These are phyloP conservation scores for Forpus xanthops DNA, from an alignment of 2,797 vertebrate species.

Conservation along the genomic window DNA sequence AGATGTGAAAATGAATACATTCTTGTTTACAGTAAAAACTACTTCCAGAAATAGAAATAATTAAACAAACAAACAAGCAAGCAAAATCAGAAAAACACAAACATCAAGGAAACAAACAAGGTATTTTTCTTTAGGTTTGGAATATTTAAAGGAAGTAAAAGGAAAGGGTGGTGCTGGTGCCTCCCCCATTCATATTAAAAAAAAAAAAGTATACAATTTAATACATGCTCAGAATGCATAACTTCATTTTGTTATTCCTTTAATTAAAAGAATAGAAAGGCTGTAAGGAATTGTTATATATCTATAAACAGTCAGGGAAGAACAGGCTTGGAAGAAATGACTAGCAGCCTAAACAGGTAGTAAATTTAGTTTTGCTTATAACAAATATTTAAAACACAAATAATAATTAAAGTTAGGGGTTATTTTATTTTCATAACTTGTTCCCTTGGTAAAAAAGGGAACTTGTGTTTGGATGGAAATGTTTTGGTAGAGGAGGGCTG, in stretches of 20 bases:
- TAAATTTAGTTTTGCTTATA: background rate
- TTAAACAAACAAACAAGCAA: accelerated
- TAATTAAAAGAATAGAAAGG: background rate
- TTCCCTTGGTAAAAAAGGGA: background rate
- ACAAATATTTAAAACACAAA: background rate
- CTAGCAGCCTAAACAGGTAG: background rate
- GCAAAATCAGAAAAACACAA: background rate
- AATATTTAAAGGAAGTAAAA: background rate
- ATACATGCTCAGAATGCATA: background rate
- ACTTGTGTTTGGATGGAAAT: background rate
- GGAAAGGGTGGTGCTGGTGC: background rate
- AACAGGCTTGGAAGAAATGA: background rate
- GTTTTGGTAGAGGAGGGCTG: background rate
- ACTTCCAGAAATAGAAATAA: background rate
- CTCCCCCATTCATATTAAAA: background rate
- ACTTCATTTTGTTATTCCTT: background rate
- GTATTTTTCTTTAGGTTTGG: background rate
- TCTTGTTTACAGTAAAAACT: background rate
- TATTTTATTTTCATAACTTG: background rate
- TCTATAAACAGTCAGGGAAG: background rate
- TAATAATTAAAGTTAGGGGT: background rate
- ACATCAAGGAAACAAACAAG: background rate
- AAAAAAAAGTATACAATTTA: background rate
- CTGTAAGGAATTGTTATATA: background rate
- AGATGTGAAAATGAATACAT: constrained; percentile 58